Evolutionary conservation across 2,797 vertebrate species (phyloP).

Genomic region (Anableps anableps): DNA sequence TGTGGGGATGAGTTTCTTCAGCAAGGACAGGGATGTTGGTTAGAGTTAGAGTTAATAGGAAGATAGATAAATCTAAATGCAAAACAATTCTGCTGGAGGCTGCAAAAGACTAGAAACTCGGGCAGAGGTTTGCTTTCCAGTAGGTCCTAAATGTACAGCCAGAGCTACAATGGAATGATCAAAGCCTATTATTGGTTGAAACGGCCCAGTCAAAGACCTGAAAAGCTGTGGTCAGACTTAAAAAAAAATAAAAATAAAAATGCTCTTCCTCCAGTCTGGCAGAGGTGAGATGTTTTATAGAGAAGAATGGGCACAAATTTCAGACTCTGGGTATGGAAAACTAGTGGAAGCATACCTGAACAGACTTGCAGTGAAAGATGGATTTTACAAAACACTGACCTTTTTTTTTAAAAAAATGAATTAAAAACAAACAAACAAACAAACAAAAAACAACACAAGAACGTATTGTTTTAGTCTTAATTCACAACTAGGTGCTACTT

Average conservation of each 20-base stretch:
- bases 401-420: fast-evolving
- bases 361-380: background rate
- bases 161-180: background rate
- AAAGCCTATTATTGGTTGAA: background rate
- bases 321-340: background rate
- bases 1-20: no score
- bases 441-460: background rate
- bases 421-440: background rate
- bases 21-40: no score
- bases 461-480: background rate
- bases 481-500: background rate
- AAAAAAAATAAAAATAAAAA: background rate
- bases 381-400: background rate
- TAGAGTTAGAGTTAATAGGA: no score
- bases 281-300: background rate
- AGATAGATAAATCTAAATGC: no score
- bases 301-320: background rate
- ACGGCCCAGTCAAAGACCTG: background rate
- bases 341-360: background rate
- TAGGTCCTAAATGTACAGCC: no score
- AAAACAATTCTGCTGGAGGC: no score
- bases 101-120: no score
- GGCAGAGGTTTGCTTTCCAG: no score
- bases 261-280: background rate
- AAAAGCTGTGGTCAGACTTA: background rate